Conservation (phyloP, 2,113 vertebrate species). For the Elanus axillaris region DNA sequence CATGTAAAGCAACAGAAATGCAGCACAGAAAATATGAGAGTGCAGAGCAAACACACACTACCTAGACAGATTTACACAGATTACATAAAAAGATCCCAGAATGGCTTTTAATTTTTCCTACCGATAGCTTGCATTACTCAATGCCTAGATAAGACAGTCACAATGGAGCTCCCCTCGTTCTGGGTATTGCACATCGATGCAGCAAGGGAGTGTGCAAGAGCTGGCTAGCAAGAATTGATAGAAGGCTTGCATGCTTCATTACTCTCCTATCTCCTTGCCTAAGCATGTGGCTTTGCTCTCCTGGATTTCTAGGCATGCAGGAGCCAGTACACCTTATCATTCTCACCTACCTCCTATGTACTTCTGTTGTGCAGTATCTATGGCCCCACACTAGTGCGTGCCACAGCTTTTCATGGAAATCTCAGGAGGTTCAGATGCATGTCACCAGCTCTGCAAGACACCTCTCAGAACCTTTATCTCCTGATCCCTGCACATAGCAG, state of each 20-base stretch:
- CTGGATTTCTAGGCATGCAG: not conserved
- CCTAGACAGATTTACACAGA: not conserved
- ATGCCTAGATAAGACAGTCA: not conserved
- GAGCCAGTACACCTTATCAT: not conserved
- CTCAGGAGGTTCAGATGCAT: not conserved
- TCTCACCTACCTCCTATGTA: not conserved
- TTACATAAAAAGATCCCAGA: not conserved
- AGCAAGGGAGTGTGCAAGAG: not conserved
- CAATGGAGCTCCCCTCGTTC: not conserved
- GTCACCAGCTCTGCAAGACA: not conserved
- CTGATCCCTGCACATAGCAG: not conserved
- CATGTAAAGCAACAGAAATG: not conserved
- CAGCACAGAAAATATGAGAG: not conserved
- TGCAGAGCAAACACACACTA: not conserved
- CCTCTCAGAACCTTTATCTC: not conserved
- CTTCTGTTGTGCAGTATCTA: not conserved
- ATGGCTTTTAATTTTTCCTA: not conserved
- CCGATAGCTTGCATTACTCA: not conserved
- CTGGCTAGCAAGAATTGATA: not conserved
- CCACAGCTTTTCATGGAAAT: not conserved
- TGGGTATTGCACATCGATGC: not conserved
- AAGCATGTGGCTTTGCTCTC: not conserved
- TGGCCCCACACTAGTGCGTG: rapidly evolving
- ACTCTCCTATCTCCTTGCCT: not conserved
- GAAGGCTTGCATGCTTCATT: not conserved